Conservation (phyloP, 2,797 vertebrate species). For the Schizopygopsis malacanthus region DNA sequence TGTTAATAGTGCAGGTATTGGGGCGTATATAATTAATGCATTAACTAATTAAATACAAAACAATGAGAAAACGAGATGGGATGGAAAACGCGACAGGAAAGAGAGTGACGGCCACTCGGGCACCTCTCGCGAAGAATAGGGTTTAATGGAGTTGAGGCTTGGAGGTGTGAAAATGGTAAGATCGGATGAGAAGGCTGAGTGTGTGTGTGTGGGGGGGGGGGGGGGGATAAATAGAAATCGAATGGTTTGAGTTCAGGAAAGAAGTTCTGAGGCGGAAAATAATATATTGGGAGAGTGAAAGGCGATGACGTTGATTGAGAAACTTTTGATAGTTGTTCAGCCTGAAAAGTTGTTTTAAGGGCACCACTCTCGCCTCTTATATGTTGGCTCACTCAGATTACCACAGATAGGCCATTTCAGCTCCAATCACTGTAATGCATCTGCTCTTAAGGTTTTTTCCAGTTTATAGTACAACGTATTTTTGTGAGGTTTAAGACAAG, state of each 20-base stretch:
- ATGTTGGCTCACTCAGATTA: slow-evolving; percentile 47
- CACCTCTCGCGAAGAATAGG: slow-evolving; percentile 69
- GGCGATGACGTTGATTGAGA: slow-evolving; percentile 80
- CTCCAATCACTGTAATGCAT: slow-evolving; percentile 14
- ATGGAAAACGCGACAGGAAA: slow-evolving; percentile 64
- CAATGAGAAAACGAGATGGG: slow-evolving; percentile 78
- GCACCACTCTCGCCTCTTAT: slow-evolving; percentile 34
- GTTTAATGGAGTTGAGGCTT: slow-evolving; percentile 73
- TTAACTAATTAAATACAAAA: slow-evolving; percentile 82
- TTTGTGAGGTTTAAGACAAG: slow-evolving; percentile 3
- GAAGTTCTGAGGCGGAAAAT: slow-evolving; percentile 81
- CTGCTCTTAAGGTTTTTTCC: background rate
- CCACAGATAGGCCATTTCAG: slow-evolving; percentile 34
- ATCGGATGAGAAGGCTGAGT: slow-evolving; percentile 58
- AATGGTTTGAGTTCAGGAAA: slow-evolving; percentile 77
- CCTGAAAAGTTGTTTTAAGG: slow-evolving; percentile 79
- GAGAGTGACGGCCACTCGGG: slow-evolving; percentile 66
- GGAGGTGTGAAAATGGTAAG: slow-evolving; percentile 66
- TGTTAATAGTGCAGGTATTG: slow-evolving; percentile 81
- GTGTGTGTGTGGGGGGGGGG: background rate
- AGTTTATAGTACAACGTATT: background rate
- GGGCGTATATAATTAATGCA: slow-evolving; percentile 84
- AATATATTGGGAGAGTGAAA: slow-evolving; percentile 73
- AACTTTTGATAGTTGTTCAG: slow-evolving; percentile 84
- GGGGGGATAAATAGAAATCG: slow-evolving; percentile 81